Percentiles rank a stretch among this genome's conserved stretches.
phyloP scores from a whole-genome alignment of 2,888 invertebrate genomes.

The Drosophila antonietae region DNA sequence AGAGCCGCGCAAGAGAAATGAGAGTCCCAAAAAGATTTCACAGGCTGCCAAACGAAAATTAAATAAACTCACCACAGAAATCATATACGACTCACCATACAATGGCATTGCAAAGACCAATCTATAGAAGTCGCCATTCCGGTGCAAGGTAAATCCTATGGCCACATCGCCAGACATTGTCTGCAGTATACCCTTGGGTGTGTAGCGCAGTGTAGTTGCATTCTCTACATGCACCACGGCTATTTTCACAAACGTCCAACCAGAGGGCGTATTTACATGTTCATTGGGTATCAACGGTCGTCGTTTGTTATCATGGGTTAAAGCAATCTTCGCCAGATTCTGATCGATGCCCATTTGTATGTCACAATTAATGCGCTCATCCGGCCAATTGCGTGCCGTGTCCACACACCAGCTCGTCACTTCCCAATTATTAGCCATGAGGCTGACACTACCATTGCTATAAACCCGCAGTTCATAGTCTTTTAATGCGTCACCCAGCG shows the following conservation, averaged over 20 bases:
- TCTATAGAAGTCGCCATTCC: slow-evolving; percentile 79
- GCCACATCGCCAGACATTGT: slow-evolving; percentile 74
- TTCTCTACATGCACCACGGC: slow-evolving; percentile 60
- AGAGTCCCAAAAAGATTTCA: slow-evolving; percentile 74
- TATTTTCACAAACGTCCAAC: slow-evolving; percentile 77
- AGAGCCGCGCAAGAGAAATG: slow-evolving; percentile 79
- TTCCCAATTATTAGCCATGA: slow-evolving; percentile 71
- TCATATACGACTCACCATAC: slow-evolving; percentile 62
- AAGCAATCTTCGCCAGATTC: slow-evolving; percentile 37
- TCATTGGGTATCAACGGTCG: slow-evolving; percentile 65
- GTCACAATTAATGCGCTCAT: slow-evolving; percentile 79
- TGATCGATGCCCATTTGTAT: slow-evolving; percentile 72
- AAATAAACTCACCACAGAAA: background rate
- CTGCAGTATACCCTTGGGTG: slow-evolving; percentile 60
- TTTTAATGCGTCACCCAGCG: slow-evolving; percentile 52
- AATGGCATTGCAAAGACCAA: slow-evolving; percentile 80
- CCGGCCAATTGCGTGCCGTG: slow-evolving; percentile 80
- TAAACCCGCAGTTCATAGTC: slow-evolving; percentile 65
- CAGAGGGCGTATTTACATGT: slow-evolving; percentile 75
- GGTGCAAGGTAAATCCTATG: slow-evolving; percentile 72
- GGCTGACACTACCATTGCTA: slow-evolving; percentile 70
- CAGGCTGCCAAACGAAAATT: slow-evolving; percentile 62
- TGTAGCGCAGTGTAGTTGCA: slow-evolving; percentile 58
- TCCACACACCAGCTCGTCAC: slow-evolving; percentile 81
- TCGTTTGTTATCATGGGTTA: slow-evolving; percentile 55